Percentiles rank a stretch among this genome's conserved stretches.
Conservation (phyloP, 1,140 invertebrate species). For the Drosophila kanapiae region DNA sequence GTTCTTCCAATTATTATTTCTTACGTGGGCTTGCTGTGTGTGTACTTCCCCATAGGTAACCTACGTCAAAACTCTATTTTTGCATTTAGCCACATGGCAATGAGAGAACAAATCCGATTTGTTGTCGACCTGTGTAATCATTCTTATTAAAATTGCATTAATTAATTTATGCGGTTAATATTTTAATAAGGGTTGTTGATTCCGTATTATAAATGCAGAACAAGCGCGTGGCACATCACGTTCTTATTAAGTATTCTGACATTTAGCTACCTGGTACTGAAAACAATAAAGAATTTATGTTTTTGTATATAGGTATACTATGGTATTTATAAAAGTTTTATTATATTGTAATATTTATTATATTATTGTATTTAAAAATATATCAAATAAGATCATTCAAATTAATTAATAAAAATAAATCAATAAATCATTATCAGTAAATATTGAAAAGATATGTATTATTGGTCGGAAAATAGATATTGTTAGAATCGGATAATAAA, state of each 20-base stretch:
- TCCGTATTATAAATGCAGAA: constrained; percentile 34
- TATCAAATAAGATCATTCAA: not conserved
- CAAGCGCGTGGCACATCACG: constrained; percentile 23
- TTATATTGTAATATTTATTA: not conserved
- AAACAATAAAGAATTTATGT: not conserved
- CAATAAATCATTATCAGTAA: not conserved
- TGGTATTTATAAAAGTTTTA: too few relatives aligned
- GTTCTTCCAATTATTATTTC: not conserved
- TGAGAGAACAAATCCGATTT: not conserved
- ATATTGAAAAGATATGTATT: not conserved
- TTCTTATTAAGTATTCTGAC: constrained; percentile 5
- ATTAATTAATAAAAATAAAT: not conserved
- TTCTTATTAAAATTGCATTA: constrained; percentile 28
- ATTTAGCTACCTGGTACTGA: constrained; percentile 1
- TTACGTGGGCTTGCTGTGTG: too few relatives aligned
- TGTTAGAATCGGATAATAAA: too few relatives aligned
- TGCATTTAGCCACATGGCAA: not conserved
- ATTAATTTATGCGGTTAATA: constrained; percentile 27
- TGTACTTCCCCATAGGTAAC: not conserved
- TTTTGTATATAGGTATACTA: too few relatives aligned
- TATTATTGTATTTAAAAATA: not conserved
- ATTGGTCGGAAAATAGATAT: too few relatives aligned
- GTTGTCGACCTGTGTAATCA: not conserved
- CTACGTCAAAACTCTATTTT: not conserved
- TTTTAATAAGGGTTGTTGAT: constrained; percentile 46